Conservation (phyloP, 2,888 invertebrate species). For the Lapara coniferarum region DNA sequence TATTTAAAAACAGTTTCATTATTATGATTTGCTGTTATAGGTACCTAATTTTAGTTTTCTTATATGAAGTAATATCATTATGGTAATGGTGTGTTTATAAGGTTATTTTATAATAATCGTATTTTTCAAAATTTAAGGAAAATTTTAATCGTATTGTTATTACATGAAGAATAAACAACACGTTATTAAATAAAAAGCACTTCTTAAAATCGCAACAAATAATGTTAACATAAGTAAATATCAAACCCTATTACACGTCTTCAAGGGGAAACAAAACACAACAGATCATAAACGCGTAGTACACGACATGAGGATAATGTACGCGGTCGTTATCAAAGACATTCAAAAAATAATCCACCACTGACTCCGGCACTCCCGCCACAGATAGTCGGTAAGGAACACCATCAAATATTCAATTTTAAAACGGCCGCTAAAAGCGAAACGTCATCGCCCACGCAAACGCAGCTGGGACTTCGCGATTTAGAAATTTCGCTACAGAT, state of each 20-base stretch:
- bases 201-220: no score
- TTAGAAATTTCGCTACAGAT: conserved; percentile 81
- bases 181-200: no score
- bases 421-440: conserved; percentile 83
- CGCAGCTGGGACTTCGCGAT: conserved; percentile 81
- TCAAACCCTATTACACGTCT: no score
- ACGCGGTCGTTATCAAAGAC: conserved; percentile 67
- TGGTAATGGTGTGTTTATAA: not conserved
- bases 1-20: conserved; percentile 18
- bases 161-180: no score
- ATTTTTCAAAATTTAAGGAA: no score
- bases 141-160: no score
- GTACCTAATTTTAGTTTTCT: not conserved
- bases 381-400: conserved; percentile 80
- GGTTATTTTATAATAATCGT: no score
- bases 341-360: conserved; percentile 76
- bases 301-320: conserved; percentile 65
- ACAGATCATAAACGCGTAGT: conserved; percentile 46
- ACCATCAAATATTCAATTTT: conserved; percentile 84
- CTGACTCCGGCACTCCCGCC: conserved; percentile 68
- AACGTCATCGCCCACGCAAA: conserved; percentile 79
- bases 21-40: not conserved
- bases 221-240: no score
- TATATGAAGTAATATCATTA: not conserved
- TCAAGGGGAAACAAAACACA: not conserved